phyloP scores from a whole-genome alignment of 2,113 vertebrate genomes.

The Donacobius atricapilla region DNA sequence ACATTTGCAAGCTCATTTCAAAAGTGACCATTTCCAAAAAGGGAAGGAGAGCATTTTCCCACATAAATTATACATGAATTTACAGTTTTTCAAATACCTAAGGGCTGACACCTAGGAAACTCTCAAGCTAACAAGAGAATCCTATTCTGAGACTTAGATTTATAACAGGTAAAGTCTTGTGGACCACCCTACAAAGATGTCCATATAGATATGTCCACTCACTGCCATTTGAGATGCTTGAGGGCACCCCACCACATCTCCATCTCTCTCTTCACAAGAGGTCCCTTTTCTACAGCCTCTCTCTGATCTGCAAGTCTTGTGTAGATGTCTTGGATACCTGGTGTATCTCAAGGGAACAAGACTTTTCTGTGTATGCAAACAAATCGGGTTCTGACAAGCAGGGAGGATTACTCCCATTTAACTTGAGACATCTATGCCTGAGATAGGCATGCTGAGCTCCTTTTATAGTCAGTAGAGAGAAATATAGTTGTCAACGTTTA shows the following conservation, averaged over 20 bases:
- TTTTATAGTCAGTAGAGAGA: constrained; percentile 14
- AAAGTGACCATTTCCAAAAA: background rate
- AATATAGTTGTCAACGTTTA: constrained; percentile 8
- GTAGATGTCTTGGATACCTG: background rate
- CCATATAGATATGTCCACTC: background rate
- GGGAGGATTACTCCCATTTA: background rate
- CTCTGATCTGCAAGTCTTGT: background rate
- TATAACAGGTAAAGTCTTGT: background rate
- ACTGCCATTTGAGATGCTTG: background rate
- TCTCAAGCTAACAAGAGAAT: background rate
- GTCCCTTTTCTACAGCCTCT: background rate
- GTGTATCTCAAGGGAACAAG: background rate
- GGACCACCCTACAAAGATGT: background rate
- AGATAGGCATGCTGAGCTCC: background rate
- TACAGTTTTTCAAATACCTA: background rate
- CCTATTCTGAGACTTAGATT: background rate
- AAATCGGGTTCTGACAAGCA: background rate
- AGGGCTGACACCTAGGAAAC: background rate
- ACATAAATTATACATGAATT: background rate
- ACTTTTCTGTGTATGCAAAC: background rate
- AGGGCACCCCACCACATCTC: background rate
- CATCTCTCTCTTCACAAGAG: background rate
- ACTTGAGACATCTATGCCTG: background rate
- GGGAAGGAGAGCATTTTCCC: background rate
- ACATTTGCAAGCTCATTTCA: background rate